These are phyloP conservation scores for Scartelaos histophorus DNA, from an alignment of 2,113 vertebrate genomes.

Conservation along the genomic window DNA sequence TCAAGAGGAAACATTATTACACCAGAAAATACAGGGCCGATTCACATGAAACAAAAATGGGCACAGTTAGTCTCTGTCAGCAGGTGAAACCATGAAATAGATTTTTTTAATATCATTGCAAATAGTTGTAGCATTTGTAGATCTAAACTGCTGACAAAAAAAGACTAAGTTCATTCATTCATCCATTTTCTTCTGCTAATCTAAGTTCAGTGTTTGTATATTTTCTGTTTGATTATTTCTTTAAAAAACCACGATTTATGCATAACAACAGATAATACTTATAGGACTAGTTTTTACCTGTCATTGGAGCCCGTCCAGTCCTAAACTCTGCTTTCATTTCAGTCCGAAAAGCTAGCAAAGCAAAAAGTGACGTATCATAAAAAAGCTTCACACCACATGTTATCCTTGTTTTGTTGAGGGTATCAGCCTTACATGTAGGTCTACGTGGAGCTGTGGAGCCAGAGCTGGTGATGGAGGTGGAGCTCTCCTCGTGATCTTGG, in stretches of 20 bases:
- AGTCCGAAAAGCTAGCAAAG: slow-evolving; percentile 69
- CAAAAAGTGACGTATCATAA: background rate
- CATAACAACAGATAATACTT: background rate
- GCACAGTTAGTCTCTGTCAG: too few relatives aligned
- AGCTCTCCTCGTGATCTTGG: slow-evolving; percentile 87
- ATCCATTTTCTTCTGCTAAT: too few relatives aligned
- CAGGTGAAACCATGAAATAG: too few relatives aligned
- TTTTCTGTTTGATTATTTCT: too few relatives aligned
- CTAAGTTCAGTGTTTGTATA: too few relatives aligned
- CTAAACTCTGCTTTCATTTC: slow-evolving; percentile 78
- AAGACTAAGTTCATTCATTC: too few relatives aligned
- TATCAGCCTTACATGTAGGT: slow-evolving; percentile 81
- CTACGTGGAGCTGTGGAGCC: slow-evolving; percentile 90
- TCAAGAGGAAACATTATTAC: background rate
- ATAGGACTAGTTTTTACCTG: slow-evolving; percentile 61
- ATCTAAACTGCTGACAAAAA: too few relatives aligned
- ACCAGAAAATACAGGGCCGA: background rate
- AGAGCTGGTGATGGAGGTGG: slow-evolving; percentile 90
- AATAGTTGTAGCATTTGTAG: background rate
- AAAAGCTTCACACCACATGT: background rate
- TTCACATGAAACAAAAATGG: background rate
- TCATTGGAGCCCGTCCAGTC: slow-evolving; percentile 77
- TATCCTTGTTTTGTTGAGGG: background rate
- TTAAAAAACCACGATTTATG: too few relatives aligned
- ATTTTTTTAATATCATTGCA: background rate